Percentiles rank a stretch among this genome's conserved stretches.
Evolutionary conservation across 2,113 vertebrate species (phyloP).

Genomic region (Halichoeres trimaculatus): DNA sequence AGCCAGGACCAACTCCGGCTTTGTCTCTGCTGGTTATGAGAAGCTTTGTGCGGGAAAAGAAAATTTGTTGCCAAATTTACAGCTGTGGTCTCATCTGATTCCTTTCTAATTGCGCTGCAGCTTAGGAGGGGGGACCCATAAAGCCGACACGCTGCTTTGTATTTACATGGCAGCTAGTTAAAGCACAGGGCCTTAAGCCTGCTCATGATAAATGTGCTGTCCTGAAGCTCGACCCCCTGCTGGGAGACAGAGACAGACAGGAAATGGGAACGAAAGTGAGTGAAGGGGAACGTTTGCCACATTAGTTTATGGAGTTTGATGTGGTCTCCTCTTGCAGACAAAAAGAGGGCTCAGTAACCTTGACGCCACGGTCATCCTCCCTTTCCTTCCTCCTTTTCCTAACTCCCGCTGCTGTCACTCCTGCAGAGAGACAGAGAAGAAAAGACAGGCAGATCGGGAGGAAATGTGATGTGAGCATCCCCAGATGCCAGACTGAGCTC

Average conservation of each 20-base stretch:
- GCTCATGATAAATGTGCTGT: constrained; percentile 60
- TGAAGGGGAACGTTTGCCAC: constrained; percentile 4
- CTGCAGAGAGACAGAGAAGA: constrained; percentile 5
- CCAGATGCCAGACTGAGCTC: constrained; percentile 20
- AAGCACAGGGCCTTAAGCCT: constrained; percentile 36
- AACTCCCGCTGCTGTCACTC: constrained; percentile 54
- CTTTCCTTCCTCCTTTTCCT: constrained; percentile 25
- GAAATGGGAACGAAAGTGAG: constrained; percentile 28
- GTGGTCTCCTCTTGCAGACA: constrained; percentile 44
- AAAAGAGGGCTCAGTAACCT: constrained; percentile 53
- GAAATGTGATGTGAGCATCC: constrained; percentile 23
- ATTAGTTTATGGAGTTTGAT: constrained; percentile 41
- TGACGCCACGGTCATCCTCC: constrained; percentile 36
- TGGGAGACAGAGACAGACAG: constrained; percentile 36
- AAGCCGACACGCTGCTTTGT: constrained; percentile 51
- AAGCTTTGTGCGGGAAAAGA: constrained; percentile 39
- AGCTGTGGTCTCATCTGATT: constrained; percentile 46
- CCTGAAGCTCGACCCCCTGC: constrained; percentile 51
- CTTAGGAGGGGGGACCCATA: constrained; percentile 22
- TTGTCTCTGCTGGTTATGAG: constrained; percentile 20
- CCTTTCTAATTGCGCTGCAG: constrained; percentile 52
- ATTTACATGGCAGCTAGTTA: constrained; percentile 56
- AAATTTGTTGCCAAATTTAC: constrained; percentile 67
- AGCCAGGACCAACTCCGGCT: constrained; percentile 11
- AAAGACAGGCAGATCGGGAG: constrained; percentile 3